Evolutionary conservation across 2,888 invertebrate species (phyloP).

Genomic region (Drosophila niveifrons): DNA sequence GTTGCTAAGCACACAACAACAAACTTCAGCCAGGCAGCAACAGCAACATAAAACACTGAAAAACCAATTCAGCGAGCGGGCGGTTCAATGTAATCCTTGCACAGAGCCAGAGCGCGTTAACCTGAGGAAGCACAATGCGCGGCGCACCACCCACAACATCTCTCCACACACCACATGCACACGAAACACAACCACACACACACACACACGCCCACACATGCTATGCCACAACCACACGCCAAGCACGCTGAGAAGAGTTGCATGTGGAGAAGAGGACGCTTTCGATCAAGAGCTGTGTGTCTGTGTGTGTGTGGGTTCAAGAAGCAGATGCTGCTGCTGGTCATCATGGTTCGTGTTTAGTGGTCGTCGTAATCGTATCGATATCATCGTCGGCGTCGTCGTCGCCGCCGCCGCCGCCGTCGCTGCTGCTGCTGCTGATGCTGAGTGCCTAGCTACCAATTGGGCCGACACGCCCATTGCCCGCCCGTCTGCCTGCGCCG

Average conservation of each 20-base stretch:
- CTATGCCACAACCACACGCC: slow-evolving; percentile 2
- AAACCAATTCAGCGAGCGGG: slow-evolving; percentile 7
- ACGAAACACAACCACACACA: slow-evolving; percentile 31
- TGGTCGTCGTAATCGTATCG: slow-evolving; percentile 22
- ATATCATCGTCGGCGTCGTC: slow-evolving; percentile 19
- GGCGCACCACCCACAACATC: slow-evolving; percentile 25
- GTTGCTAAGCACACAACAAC: slow-evolving; percentile 63
- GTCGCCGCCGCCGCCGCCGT: slow-evolving; percentile 18
- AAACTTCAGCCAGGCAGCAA: slow-evolving; percentile 61
- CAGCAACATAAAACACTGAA: slow-evolving; percentile 42
- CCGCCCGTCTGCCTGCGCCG: slow-evolving; percentile 65
- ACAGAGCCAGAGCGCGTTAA: not conserved
- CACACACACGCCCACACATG: slow-evolving; percentile 24
- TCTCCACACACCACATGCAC: slow-evolving; percentile 28
- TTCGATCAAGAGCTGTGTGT: slow-evolving; percentile 22
- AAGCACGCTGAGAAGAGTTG: slow-evolving; percentile 36
- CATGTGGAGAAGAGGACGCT: slow-evolving; percentile 29
- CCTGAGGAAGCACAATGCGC: slow-evolving; percentile 48
- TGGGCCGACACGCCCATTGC: slow-evolving; percentile 62
- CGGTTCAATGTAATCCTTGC: not conserved
- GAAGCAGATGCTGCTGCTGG: slow-evolving; percentile 15
- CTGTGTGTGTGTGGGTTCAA: slow-evolving; percentile 16
- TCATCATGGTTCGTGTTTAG: slow-evolving; percentile 9
- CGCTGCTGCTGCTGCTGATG: slow-evolving; percentile 65
- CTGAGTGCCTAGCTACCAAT: slow-evolving; percentile 75